Evolutionary conservation across 64 coral and sea anemone genomes (phyloP).

Genomic region (Montipora efflorescens): DNA sequence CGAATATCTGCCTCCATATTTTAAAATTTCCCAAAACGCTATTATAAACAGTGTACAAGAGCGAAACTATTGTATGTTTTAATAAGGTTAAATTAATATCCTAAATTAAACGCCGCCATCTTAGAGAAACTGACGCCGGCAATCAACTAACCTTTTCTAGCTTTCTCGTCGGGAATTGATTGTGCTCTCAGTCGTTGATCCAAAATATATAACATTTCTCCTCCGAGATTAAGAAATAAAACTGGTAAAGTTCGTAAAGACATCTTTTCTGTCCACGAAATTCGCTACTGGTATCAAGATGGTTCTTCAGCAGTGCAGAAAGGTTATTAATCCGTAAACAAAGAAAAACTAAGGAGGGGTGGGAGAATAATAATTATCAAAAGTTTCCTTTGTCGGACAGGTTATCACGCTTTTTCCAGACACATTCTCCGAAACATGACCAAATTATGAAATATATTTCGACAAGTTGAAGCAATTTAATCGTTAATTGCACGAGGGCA

Average conservation of each 20-base stretch:
- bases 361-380: neutral
- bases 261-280: slow-evolving; percentile 48
- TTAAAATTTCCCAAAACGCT: too few relatives aligned
- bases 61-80: too few relatives aligned
- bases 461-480: too few relatives aligned
- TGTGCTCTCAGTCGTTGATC: slow-evolving; percentile 97
- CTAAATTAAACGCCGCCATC: slow-evolving; percentile 24
- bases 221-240: slow-evolving; percentile 96
- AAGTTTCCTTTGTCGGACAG: too few relatives aligned
- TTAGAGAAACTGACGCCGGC: neutral
- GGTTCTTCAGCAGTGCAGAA: neutral
- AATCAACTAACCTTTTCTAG: slow-evolving; percentile 81
- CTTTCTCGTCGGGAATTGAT: slow-evolving; percentile 97
- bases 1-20: too few relatives aligned
- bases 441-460: too few relatives aligned
- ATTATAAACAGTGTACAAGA: too few relatives aligned
- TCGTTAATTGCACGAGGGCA: too few relatives aligned
- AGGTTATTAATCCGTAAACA: neutral
- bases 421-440: too few relatives aligned
- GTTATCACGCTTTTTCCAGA: too few relatives aligned
- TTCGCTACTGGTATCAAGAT: too few relatives aligned
- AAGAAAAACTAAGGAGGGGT: neutral
- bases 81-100: too few relatives aligned
- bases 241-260: slow-evolving; percentile 93
- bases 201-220: slow-evolving; percentile 98